Evolutionary conservation across 2,888 invertebrate genomes (phyloP).

Genomic region (Minunthozetes semirufus): DNA sequence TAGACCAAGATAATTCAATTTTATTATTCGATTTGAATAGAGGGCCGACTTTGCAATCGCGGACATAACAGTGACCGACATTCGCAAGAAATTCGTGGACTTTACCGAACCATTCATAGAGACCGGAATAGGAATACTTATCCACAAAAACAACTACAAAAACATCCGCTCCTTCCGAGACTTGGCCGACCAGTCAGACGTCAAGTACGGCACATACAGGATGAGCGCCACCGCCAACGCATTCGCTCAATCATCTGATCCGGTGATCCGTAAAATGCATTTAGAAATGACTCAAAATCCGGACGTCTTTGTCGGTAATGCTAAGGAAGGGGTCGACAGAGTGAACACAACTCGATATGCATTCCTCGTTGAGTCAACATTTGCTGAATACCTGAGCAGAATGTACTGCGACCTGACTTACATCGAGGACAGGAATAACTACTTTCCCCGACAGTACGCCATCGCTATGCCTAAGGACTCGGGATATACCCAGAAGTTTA

Average conservation of each 20-base stretch:
- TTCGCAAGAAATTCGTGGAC: conserved; percentile 29
- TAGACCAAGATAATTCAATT: neutral
- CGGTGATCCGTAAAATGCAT: conserved; percentile 11
- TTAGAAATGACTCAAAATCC: conserved; percentile 21
- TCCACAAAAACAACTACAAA: conserved; percentile 14
- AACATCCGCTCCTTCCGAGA: conserved; percentile 24
- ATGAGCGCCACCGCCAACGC: conserved; percentile 16
- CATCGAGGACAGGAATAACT: conserved; percentile 1
- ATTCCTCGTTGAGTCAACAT: conserved; percentile 32
- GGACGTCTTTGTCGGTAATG: neutral
- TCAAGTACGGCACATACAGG: conserved; percentile 31
- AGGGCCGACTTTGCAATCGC: conserved; percentile 35
- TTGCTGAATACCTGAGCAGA: conserved; percentile 31
- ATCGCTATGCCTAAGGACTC: conserved; percentile 34
- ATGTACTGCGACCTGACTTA: conserved; percentile 32
- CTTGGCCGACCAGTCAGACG: neutral
- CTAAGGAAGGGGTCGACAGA: conserved; percentile 34
- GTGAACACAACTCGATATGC: conserved; percentile 32
- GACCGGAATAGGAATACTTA: conserved; percentile 6
- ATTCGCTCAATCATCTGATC: conserved; percentile 13
- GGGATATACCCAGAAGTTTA: neutral
- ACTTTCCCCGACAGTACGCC: conserved; percentile 31
- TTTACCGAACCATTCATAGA: conserved; percentile 34
- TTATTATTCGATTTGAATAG: neutral
- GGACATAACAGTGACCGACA: conserved; percentile 32